These are phyloP conservation scores for Meles meles DNA, from an alignment of 2,113 vertebrate species.

Conservation along the genomic window DNA sequence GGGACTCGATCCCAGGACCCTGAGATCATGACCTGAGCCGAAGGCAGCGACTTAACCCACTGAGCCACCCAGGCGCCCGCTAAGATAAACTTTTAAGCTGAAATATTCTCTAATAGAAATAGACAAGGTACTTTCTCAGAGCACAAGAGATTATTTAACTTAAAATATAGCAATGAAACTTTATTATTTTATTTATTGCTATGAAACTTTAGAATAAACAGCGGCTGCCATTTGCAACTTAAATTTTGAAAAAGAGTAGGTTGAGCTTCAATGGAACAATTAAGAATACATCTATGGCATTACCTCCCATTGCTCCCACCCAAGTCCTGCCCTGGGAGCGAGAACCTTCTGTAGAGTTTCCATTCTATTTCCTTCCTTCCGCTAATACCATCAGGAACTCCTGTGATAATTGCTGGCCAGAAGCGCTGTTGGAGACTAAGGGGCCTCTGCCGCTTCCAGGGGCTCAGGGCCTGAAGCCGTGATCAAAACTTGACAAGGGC, in stretches of 20 bases:
- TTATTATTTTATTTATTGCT: neutral
- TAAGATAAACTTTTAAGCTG: slow-evolving; percentile 14
- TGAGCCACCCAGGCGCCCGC: too few species aligned
- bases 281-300: neutral
- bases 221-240: neutral
- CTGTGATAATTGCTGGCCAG: neutral
- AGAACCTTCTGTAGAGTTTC: neutral
- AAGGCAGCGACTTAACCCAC: too few species aligned
- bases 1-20: too few species aligned
- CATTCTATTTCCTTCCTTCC: neutral
- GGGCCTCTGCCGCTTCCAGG: neutral
- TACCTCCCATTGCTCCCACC: neutral
- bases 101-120: too few species aligned
- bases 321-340: neutral
- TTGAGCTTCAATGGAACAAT: neutral
- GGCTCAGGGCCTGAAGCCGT: neutral
- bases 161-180: neutral
- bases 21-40: too few species aligned
- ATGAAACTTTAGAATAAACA: neutral
- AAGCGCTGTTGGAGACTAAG: neutral
- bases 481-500: neutral
- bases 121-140: neutral
- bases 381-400: neutral
- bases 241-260: too few species aligned
- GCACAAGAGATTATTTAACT: neutral